Evolutionary conservation across 2,113 vertebrate species (phyloP).

Genomic region (Excalfactoria chinensis): DNA sequence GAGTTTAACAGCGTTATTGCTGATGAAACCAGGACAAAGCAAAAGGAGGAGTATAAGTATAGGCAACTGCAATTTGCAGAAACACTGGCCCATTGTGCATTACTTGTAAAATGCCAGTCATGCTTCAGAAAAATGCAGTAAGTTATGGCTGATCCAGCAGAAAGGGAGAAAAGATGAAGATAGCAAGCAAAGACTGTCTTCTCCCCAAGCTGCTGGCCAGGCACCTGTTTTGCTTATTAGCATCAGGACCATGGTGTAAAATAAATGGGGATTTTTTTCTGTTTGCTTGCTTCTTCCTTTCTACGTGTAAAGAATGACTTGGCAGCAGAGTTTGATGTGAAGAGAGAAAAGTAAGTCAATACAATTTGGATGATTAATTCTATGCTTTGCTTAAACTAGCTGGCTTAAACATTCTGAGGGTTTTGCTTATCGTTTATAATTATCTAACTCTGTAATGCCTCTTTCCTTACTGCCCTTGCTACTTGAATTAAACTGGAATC

Average conservation of each 20-base stretch:
- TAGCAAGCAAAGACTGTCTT: background rate
- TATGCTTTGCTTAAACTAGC: background rate
- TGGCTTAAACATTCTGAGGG: background rate
- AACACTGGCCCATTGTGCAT: constrained; percentile 1
- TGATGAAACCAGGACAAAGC: background rate
- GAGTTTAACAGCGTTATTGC: accelerated
- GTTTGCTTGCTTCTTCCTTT: background rate
- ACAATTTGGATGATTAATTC: constrained; percentile 1
- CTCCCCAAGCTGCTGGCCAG: background rate
- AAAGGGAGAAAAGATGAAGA: constrained; percentile 6
- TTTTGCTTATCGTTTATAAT: background rate
- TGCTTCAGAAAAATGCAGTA: constrained; percentile 23
- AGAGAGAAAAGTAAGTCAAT: background rate
- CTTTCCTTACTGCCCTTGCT: background rate
- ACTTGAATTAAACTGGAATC: background rate
- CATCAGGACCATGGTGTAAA: background rate
- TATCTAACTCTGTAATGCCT: background rate
- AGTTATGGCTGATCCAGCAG: constrained; percentile 31
- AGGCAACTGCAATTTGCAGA: constrained; percentile 1
- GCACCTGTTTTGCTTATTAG: background rate
- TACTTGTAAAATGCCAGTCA: constrained; percentile 1
- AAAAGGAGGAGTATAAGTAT: background rate
- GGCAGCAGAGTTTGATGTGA: background rate
- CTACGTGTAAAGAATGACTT: background rate
- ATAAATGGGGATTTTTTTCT: background rate